These are phyloP conservation scores for Pammene fasciana DNA, from an alignment of 2,888 invertebrate genomes.

Conservation along the genomic window DNA sequence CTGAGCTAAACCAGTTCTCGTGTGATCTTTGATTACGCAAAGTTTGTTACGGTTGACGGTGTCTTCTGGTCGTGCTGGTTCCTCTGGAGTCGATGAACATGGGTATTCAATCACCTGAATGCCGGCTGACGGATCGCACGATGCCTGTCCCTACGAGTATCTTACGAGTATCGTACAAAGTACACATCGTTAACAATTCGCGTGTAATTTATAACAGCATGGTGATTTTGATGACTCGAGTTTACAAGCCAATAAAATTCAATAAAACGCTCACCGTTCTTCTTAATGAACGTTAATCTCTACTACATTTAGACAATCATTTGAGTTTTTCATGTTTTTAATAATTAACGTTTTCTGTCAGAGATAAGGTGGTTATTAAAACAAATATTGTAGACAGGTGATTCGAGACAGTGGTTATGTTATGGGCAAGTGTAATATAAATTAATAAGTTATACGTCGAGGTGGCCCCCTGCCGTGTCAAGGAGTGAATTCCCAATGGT, in stretches of 20 bases:
- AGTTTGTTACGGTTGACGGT: no score
- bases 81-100: no score
- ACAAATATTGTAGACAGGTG: conserved; percentile 79
- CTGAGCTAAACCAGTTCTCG: background rate
- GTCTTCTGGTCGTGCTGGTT: no score
- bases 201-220: conserved; percentile 56
- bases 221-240: conserved; percentile 50
- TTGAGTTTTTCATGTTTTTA: conserved; percentile 80
- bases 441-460: conserved; percentile 76
- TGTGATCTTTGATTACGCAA: background rate
- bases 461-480: conserved; percentile 61
- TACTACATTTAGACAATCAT: conserved; percentile 65
- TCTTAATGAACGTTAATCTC: conserved; percentile 71
- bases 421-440: conserved; percentile 74
- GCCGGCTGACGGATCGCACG: conserved; percentile 22
- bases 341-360: conserved; percentile 74
- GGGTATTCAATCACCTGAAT: background rate
- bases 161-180: conserved; percentile 51
- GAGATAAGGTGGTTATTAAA: conserved; percentile 72
- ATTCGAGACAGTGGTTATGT: conserved; percentile 69
- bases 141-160: conserved; percentile 17
- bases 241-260: conserved; percentile 66
- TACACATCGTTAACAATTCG: conserved; percentile 57
- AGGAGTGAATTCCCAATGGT: background rate
- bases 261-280: conserved; percentile 71